These are phyloP conservation scores for Agrenia bidenticulata DNA, from an alignment of 2,888 invertebrate genomes.

Conservation along the genomic window DNA sequence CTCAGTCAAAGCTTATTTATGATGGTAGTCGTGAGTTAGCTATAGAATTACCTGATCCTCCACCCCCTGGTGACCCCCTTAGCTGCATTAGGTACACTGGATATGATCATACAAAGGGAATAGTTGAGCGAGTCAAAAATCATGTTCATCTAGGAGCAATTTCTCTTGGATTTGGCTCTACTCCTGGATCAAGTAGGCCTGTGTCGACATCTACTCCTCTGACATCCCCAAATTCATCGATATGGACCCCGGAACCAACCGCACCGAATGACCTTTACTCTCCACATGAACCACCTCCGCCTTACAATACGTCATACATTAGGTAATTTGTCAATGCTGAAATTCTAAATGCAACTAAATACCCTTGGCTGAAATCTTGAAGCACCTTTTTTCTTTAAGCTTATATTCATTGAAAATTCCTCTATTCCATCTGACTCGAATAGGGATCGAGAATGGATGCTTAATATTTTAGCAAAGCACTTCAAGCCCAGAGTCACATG, in stretches of 20 bases:
- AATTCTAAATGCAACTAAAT: no score
- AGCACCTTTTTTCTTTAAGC: no score
- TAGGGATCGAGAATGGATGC: no score
- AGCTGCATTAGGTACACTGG: conserved; percentile 49
- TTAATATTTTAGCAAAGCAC: no score
- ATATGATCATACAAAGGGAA: conserved; percentile 43
- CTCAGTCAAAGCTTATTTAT: conserved; percentile 59
- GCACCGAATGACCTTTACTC: conserved; percentile 30
- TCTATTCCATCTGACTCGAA: no score
- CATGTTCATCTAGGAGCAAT: conserved; percentile 18
- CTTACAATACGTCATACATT: conserved; percentile 43
- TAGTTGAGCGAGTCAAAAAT: conserved; percentile 44
- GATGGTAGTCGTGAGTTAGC: conserved; percentile 59
- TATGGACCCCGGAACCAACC: conserved; percentile 37
- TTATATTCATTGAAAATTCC: no score
- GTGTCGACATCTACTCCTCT: conserved; percentile 41
- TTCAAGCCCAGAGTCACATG: no score
- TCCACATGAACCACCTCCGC: conserved; percentile 49
- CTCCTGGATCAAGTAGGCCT: conserved; percentile 23
- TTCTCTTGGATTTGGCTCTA: conserved; percentile 12
- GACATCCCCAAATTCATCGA: conserved; percentile 35
- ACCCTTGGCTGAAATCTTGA: no score
- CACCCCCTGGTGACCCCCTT: conserved; percentile 50
- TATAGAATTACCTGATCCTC: conserved; percentile 58
- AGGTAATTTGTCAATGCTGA: neutral